These are phyloP conservation scores for Neosalanx taihuensis DNA, from an alignment of 2,797 vertebrate species.

Conservation along the genomic window DNA sequence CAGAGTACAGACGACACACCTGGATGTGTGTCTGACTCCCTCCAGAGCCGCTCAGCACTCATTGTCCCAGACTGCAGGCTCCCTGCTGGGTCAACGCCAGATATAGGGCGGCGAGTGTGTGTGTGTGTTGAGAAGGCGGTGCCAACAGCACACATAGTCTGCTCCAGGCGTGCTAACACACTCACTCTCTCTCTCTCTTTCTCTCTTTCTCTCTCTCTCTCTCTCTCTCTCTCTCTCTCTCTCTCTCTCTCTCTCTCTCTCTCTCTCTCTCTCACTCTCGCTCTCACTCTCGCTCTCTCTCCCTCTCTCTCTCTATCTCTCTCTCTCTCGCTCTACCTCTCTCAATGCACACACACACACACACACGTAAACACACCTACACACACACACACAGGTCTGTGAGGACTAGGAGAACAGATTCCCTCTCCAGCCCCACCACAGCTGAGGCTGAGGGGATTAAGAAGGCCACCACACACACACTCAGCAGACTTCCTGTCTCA, in stretches of 20 bases:
- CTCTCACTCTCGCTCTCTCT: too few species aligned
- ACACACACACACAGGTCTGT: background rate
- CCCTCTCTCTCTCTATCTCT: too few species aligned
- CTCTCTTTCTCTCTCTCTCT: background rate
- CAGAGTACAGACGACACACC: background rate
- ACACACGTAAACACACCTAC: background rate
- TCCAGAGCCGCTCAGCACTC: slow-evolving; percentile 2
- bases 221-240: too few species aligned
- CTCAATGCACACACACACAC: background rate
- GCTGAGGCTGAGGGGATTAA: background rate
- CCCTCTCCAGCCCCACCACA: slow-evolving; percentile 2
- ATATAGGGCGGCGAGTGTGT: too few species aligned
- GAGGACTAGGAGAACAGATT: background rate
- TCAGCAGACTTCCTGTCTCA: background rate
- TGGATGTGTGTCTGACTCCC: background rate
- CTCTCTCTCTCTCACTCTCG: background rate
- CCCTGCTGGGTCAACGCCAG: slow-evolving; percentile 1
- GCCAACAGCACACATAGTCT: too few species aligned
- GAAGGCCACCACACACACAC: background rate
- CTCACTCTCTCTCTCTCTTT: too few species aligned
- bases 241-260: too few species aligned
- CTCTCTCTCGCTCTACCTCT: too few species aligned
- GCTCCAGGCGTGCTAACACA: background rate
- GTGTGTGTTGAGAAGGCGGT: too few species aligned
- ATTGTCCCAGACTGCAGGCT: slow-evolving; percentile 5